Evolutionary conservation across 1,140 invertebrate species (phyloP), one percentile per base, ranked within the genome.

Genomic region (Oncopeltus fasciatus): DNA sequence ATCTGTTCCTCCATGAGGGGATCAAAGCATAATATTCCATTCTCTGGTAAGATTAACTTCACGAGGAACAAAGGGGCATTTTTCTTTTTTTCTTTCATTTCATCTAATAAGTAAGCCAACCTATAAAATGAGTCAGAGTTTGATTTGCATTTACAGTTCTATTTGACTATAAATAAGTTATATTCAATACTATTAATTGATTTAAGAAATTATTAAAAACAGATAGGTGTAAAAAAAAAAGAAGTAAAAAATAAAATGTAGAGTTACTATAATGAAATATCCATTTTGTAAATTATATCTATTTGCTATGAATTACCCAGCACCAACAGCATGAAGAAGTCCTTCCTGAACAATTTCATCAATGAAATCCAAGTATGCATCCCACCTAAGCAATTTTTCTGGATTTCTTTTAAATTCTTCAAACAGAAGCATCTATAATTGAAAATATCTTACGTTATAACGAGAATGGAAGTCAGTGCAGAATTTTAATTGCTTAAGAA

Each of bases 281-380:
- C n/a, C n/a, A n/a, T n/a, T n/a, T n/a, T n/a, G n/a, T n/a, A n/a
- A n/a, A n/a, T n/a, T n/a, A n/a, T n/a, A n/a, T n/a, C n/a, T n/a
- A n/a, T n/a, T n/a, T n/a, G 29, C 26, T 33, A 44, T 26, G 9
- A 62, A 60, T 59, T 60, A 62, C 59, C 53, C 31, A 26, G 44
- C 63, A 1, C 71, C 67, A 65, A 70, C 75, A 69, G 74, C 77
- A 74, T 74, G 72, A n/a, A 80, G 76, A 53, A 85, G 75, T n/a
- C 78, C 79, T 59, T 79, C 74, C 1, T 77, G 72, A 43, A 86
- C 73, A 64, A 84, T 75, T 60, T 78, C 74, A 72, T 87, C 84
- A 4, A 86, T 71, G 67, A 80, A 80, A 58, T 74, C 72, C 1
- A 84, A 75, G 70, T 86, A 87, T 1, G 77, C 73, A 51, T 78